These are phyloP conservation scores for Takifugu flavidus DNA, from an alignment of 2,113 vertebrate species.

Conservation along the genomic window DNA sequence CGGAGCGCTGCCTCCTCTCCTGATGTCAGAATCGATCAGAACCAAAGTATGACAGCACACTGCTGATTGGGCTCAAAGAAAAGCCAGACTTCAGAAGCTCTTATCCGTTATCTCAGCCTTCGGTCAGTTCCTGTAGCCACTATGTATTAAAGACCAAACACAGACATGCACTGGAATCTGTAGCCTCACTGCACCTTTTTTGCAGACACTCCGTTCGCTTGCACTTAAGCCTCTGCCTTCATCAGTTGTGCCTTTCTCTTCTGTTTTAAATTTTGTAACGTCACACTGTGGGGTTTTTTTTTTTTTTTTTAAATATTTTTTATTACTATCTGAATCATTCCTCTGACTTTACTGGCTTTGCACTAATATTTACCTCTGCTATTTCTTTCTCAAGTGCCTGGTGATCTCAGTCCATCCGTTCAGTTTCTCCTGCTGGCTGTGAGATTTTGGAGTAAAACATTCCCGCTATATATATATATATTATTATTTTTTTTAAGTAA, in stretches of 20 bases:
- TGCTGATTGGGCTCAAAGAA: constrained; percentile 6
- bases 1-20: constrained; percentile 6
- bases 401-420: constrained; percentile 22
- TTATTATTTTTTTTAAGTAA: constrained; percentile 16
- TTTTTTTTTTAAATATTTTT: constrained; percentile 4
- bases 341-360: constrained; percentile 55
- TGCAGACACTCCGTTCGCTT: constrained; percentile 47
- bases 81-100: constrained; percentile 1
- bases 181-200: constrained; percentile 47
- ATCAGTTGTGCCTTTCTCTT: constrained; percentile 38
- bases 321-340: constrained; percentile 35
- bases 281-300: constrained; percentile 1
- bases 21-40: neutral
- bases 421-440: constrained; percentile 14
- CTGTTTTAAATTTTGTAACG: constrained; percentile 1
- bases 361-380: constrained; percentile 61
- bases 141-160: constrained; percentile 55
- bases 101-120: constrained; percentile 19
- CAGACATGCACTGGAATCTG: constrained; percentile 72
- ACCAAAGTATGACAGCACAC: constrained; percentile 20
- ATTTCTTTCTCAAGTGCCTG: constrained; percentile 64
- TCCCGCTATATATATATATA: constrained; percentile 41
- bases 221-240: constrained; percentile 46
- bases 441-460: constrained; percentile 61
- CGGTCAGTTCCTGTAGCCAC: constrained; percentile 12